phyloP scores from a whole-genome alignment of 1,140 invertebrate species.

The Wasmannia auropunctata region DNA sequence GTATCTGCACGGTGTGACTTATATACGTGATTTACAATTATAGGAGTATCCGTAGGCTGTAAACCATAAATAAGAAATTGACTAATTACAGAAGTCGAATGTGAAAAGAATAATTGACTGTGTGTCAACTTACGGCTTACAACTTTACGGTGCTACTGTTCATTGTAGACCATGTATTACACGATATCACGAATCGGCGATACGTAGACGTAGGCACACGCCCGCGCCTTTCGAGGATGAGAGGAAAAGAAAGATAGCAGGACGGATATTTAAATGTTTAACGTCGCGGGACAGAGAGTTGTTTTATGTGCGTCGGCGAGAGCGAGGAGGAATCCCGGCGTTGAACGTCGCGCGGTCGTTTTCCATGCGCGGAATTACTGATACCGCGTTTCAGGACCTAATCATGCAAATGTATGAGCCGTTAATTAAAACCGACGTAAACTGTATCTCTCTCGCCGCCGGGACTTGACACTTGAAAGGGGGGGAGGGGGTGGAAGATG shows the following conservation, averaged over 20 bases:
- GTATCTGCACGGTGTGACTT: too few species aligned
- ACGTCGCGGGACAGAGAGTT: conserved; percentile 30
- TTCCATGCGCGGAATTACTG: conserved; percentile 61
- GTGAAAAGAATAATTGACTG: too few species aligned
- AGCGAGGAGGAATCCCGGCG: conserved; percentile 48
- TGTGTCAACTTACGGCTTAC: too few species aligned
- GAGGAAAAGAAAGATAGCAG: background rate
- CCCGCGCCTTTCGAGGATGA: background rate
- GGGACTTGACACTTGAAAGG: background rate
- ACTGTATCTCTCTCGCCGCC: conserved; percentile 45
- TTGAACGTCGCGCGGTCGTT: conserved; percentile 61
- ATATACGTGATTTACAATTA: too few species aligned
- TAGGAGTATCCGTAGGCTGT: too few species aligned
- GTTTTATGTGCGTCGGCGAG: conserved; percentile 41
- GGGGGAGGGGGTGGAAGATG: background rate
- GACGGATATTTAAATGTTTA: conserved; percentile 66
- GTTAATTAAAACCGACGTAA: conserved; percentile 67
- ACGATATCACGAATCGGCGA: background rate
- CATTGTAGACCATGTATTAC: too few species aligned
- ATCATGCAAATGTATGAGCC: conserved; percentile 74
- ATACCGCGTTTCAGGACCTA: conserved; percentile 66
- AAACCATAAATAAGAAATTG: too few species aligned
- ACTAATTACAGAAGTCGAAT: too few species aligned
- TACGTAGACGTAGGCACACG: background rate
- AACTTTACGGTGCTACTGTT: too few species aligned